Evolutionary conservation across 2,888 invertebrate genomes (phyloP), one percentile per base, ranked within the genome.

Genomic region (Cephus runcator): DNA sequence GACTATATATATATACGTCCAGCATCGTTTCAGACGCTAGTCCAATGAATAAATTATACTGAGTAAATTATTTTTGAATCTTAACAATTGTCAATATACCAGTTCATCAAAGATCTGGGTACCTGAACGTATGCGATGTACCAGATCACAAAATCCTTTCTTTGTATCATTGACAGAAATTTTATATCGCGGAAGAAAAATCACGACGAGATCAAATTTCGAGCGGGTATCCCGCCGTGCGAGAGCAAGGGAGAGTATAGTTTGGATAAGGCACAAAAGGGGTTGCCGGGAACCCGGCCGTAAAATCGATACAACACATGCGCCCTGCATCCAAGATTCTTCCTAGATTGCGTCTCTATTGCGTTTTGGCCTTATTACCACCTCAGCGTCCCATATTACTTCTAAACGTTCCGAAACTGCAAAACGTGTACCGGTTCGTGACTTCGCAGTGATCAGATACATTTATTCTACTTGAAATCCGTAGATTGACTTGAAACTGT

Each of bases 261-360:
- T 33, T 71, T 71, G 0, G 31, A 31, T 33, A 31, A 30, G 71
- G 71, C 31, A 34, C 31, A 71, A 12, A 34, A 30, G 71, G 31
- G 71, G 15, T 31, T 31, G 31, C 34, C 74, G 34, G 6, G 35
- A 30, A n/a, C 74, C 74, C 74, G 35, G 36, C n/a, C 23, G 34
- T 34, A 23, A 73, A 86, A 89, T 89, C 89, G 88, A 89, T 89
- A 89, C 80, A 88, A 88, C 87, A 89, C 89, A 89, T 89, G 89
- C 89, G 89, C 89, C 79, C 81, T 87, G 79, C 79, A 80, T 81
- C 81, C 82, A 82, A 81, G 83, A 83, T 83, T 83, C 76, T 82
- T 79, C 80, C 78, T 80, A 78, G 75, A 77, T 77, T 81, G 78
- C 80, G 79, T 77, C 79, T 79, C 79, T 76, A 79, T 73, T 33